Evolutionary conservation across 1,140 invertebrate genomes (phyloP).

Genomic region (Drosophila pseudoananassae): DNA sequence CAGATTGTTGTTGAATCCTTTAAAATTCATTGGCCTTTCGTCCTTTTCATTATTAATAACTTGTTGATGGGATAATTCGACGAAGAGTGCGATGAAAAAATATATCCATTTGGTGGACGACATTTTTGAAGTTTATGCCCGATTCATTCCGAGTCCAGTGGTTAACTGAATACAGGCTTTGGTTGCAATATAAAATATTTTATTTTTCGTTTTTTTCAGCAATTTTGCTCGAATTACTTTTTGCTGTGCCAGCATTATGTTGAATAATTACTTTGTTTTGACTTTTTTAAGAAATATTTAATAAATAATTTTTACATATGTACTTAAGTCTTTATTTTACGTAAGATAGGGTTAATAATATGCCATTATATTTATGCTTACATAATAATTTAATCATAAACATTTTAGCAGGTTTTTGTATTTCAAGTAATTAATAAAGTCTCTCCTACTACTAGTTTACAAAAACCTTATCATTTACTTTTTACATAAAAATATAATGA

Average conservation of each 20-base stretch:
- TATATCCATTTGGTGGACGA: not conserved
- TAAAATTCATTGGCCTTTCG: constrained; percentile 1
- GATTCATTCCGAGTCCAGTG: not conserved
- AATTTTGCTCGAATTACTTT: not conserved
- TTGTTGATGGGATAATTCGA: not conserved
- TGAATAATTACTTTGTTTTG: too few species aligned
- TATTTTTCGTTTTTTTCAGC: not conserved
- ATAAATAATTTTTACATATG: too few species aligned
- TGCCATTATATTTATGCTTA: too few species aligned
- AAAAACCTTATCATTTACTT: not conserved
- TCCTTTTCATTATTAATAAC: not conserved
- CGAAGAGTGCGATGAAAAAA: not conserved
- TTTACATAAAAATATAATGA: not conserved
- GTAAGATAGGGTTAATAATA: too few species aligned
- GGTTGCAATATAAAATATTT: not conserved
- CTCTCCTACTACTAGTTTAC: too few species aligned
- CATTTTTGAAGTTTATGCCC: constrained; percentile 4
- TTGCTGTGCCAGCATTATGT: not conserved
- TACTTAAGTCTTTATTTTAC: too few species aligned
- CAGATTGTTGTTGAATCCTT: constrained; percentile 19
- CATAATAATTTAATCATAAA: too few species aligned
- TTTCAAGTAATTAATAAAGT: too few species aligned
- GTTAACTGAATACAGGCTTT: not conserved
- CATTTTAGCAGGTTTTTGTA: too few species aligned
- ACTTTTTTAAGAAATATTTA: too few species aligned